Evolutionary conservation across 1,140 invertebrate genomes (phyloP).

Genomic region (Aradophagus sp.): DNA sequence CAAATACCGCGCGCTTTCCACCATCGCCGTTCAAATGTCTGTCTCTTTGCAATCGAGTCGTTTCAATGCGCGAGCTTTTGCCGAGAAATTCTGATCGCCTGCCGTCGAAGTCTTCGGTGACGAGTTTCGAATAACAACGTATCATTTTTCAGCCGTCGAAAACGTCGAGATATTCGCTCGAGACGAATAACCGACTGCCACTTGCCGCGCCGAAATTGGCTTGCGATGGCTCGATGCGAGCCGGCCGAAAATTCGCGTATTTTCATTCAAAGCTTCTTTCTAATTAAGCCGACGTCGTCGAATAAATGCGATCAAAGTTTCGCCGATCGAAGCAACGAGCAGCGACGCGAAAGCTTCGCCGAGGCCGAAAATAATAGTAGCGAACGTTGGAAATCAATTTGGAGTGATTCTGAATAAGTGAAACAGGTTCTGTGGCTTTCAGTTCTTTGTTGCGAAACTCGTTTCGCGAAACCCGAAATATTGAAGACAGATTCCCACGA

Average conservation of each 20-base stretch:
- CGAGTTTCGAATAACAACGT: too few species aligned
- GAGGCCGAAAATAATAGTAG: constrained; percentile 41
- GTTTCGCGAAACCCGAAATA: constrained; percentile 56
- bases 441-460: constrained; percentile 54
- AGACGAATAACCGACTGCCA: too few species aligned
- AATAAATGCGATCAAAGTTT: too few species aligned
- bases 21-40: constrained; percentile 36
- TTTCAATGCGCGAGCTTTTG: constrained; percentile 43
- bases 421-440: constrained; percentile 52
- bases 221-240: too few species aligned
- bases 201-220: too few species aligned
- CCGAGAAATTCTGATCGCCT: constrained; percentile 38
- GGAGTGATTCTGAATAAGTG: constrained; percentile 49
- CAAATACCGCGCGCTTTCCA: constrained; percentile 32
- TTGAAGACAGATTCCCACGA: constrained; percentile 57
- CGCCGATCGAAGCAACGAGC: too few species aligned
- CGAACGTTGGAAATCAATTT: constrained; percentile 53
- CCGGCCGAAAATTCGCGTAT: too few species aligned
- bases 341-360: constrained; percentile 22
- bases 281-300: too few species aligned
- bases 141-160: too few species aligned
- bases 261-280: too few species aligned
- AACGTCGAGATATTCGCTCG: too few species aligned
- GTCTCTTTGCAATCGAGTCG: constrained; percentile 41
- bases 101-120: neutral